Conservation (phyloP, 2,797 vertebrate genomes). For the Brotula barbata region DNA sequence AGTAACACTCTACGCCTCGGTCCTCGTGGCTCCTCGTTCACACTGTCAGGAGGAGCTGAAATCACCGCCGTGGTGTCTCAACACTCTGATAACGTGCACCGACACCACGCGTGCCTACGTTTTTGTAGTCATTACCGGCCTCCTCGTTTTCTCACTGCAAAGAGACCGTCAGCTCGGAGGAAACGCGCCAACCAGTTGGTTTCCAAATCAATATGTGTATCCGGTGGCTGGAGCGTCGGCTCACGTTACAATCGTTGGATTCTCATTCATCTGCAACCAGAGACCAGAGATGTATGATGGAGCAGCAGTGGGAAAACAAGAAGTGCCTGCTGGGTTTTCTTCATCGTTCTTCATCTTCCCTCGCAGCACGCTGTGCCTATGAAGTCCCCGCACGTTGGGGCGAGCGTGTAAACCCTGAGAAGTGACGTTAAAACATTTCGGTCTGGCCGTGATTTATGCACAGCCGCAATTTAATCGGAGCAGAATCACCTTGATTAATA, state of each 20-base stretch:
- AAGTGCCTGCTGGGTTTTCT: neutral
- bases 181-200: conserved; percentile 52
- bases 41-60: conserved; percentile 23
- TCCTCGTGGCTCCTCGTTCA: no score
- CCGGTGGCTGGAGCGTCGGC: conserved; percentile 49
- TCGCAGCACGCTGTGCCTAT: neutral
- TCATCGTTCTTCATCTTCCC: conserved; percentile 10
- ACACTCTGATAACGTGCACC: conserved; percentile 26
- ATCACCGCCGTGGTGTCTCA: no score
- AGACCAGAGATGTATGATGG: conserved; percentile 48
- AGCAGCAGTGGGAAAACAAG: neutral
- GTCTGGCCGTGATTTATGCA: conserved; percentile 16
- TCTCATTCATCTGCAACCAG: conserved; percentile 43
- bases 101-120: conserved; percentile 42
- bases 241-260: conserved; percentile 52
- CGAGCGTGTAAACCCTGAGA: conserved; percentile 11
- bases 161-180: conserved; percentile 38
- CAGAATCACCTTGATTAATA: conserved; percentile 40
- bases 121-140: conserved; percentile 54
- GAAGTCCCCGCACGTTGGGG: conserved; percentile 9
- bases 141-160: conserved; percentile 45
- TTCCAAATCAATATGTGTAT: conserved; percentile 65
- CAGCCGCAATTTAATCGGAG: conserved; percentile 20
- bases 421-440: conserved; percentile 13
- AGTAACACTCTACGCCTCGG: no score